A percentile compares a stretch with the other conserved stretches of the same genome.
Evolutionary conservation across 2,113 vertebrate genomes (phyloP).

Genomic region (Phoxinus phoxinus): DNA sequence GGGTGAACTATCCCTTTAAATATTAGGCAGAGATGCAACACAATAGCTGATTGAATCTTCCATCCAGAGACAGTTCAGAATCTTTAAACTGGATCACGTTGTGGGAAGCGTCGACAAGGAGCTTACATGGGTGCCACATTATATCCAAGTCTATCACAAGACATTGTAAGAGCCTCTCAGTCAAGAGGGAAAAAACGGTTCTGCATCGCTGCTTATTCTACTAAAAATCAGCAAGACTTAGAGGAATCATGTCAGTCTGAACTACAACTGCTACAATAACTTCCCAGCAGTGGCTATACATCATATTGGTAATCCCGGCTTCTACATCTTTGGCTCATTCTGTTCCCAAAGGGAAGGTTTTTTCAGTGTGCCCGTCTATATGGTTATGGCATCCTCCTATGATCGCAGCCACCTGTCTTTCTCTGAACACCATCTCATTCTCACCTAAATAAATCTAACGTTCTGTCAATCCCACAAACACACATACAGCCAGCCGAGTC

Average conservation of each 20-base stretch:
- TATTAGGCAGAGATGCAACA: not conserved
- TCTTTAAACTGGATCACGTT: not conserved
- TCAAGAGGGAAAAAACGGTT: not conserved
- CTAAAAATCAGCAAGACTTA: conserved; percentile 9
- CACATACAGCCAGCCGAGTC: not conserved
- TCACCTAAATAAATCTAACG: not conserved
- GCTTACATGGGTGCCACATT: not conserved
- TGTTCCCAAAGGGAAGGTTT: not conserved
- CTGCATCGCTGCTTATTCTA: not conserved
- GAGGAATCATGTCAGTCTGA: not conserved
- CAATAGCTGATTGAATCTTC: not conserved
- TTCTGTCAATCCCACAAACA: not conserved
- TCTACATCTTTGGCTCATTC: not conserved
- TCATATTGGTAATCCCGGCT: conserved; percentile 9
- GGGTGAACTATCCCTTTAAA: not conserved
- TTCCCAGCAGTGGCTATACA: not conserved
- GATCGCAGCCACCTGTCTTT: not conserved
- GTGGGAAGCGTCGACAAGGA: not conserved
- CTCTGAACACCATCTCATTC: conserved; percentile 2
- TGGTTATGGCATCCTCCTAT: conserved; percentile 8
- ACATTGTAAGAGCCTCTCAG: not conserved
- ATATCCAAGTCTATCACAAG: not conserved
- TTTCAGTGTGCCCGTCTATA: conserved; percentile 12
- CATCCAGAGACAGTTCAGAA: not conserved
- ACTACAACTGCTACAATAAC: not conserved